A percentile compares a stretch with the other conserved stretches of the same genome.
Conservation (phyloP, 2,113 vertebrate genomes). For the Eptatretus burgeri region DNA sequence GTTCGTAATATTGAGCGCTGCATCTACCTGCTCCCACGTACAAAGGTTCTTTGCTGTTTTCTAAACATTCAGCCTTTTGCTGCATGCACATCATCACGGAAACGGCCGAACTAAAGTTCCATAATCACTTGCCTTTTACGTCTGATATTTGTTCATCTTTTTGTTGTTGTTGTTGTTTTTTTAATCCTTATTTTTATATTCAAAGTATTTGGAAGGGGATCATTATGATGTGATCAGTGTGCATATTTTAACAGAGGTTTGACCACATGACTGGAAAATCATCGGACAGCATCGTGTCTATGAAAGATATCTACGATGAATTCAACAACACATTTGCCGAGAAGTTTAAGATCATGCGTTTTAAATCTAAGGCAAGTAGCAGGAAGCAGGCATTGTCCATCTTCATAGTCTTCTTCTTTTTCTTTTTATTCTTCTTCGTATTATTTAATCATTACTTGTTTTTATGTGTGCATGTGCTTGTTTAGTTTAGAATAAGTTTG, state of each 20-base stretch:
- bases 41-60: constrained; percentile 22
- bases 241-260: constrained; percentile 22
- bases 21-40: constrained; percentile 58
- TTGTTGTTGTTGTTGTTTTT: too few relatives aligned
- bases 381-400: too few relatives aligned
- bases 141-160: too few relatives aligned
- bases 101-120: too few relatives aligned
- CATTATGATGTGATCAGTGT: background rate
- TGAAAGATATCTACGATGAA: constrained; percentile 80
- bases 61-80: too few relatives aligned
- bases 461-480: background rate
- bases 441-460: background rate
- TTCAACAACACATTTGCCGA: constrained; percentile 44
- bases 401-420: background rate
- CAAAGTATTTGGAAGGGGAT: too few relatives aligned
- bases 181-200: too few relatives aligned
- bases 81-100: too few relatives aligned
- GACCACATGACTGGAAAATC: constrained; percentile 30
- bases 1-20: constrained; percentile 76
- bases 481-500: background rate
- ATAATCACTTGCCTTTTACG: too few relatives aligned
- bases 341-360: constrained; percentile 89
- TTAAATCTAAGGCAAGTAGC: constrained; percentile 59
- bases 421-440: background rate
- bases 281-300: constrained; percentile 25